Percentiles rank a stretch among this genome's conserved stretches.
phyloP scores from a whole-genome alignment of 2,888 invertebrate genomes.

The Caradrina clavipalpis region DNA sequence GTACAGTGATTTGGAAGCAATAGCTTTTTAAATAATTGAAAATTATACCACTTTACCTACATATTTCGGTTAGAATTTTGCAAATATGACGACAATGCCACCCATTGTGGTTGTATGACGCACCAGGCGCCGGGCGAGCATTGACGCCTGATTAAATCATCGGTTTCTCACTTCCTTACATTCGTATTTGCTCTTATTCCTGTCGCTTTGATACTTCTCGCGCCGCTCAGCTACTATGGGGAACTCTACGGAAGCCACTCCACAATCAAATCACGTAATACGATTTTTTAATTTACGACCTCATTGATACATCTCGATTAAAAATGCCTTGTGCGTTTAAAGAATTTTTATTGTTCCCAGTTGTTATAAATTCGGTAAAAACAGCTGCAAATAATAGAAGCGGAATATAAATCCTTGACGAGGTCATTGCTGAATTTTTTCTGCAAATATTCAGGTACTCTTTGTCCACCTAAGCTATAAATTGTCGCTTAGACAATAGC shows the following conservation, averaged over 20 bases:
- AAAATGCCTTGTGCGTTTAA: conserved; percentile 74
- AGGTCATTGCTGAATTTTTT: conserved; percentile 71
- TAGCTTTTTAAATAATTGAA: neutral
- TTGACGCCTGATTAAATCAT: conserved; percentile 65
- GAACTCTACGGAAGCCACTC: conserved; percentile 63
- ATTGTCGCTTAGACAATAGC: conserved; percentile 80
- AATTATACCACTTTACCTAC: conserved; percentile 42
- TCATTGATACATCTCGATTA: conserved; percentile 72
- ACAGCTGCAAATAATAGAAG: conserved; percentile 76
- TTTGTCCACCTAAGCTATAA: conserved; percentile 74
- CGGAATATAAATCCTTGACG: conserved; percentile 78
- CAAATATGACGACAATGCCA: conserved; percentile 49
- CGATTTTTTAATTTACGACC: conserved; percentile 78
- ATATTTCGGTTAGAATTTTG: conserved; percentile 23
- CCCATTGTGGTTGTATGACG: conserved; percentile 65
- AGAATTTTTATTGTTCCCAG: conserved; percentile 78
- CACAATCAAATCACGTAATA: conserved; percentile 59
- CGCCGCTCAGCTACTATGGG: neutral
- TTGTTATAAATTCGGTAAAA: conserved; percentile 79
- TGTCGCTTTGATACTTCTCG: conserved; percentile 21
- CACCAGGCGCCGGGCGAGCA: conserved; percentile 45
- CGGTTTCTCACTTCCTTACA: conserved; percentile 65
- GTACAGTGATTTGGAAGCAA: too few relatives aligned
- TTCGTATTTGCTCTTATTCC: conserved; percentile 65
- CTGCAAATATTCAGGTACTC: conserved; percentile 61